Evolutionary conservation across 2,113 vertebrate genomes (phyloP).

Genomic region (Zingel zingel): DNA sequence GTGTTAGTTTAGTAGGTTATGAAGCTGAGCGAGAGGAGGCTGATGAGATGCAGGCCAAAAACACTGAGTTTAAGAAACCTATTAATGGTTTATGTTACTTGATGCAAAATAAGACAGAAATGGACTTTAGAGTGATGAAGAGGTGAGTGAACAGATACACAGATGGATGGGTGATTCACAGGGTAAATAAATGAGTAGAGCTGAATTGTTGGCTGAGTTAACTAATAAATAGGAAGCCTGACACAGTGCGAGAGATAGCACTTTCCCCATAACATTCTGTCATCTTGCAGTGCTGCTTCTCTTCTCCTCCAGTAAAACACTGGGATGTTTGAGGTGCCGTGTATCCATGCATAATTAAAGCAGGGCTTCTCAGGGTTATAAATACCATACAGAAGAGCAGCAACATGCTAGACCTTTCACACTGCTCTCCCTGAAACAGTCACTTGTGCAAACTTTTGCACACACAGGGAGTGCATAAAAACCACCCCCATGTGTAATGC

Average conservation of each 20-base stretch:
- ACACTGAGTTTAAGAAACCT: slow-evolving; percentile 24
- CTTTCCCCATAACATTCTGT: slow-evolving; percentile 26
- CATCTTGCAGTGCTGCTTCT: slow-evolving; percentile 45
- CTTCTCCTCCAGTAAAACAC: slow-evolving; percentile 65
- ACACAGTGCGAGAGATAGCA: slow-evolving; percentile 26
- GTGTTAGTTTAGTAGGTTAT: slow-evolving; percentile 56
- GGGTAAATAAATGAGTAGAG: slow-evolving; percentile 57
- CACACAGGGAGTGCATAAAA: neutral
- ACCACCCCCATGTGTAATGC: neutral
- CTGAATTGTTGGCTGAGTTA: slow-evolving; percentile 56
- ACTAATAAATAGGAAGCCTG: slow-evolving; percentile 37
- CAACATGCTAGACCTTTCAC: slow-evolving; percentile 47
- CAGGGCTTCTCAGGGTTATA: slow-evolving; percentile 73
- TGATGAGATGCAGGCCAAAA: slow-evolving; percentile 28
- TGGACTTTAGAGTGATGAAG: slow-evolving; percentile 17
- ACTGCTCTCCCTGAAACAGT: slow-evolving; percentile 39
- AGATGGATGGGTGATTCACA: slow-evolving; percentile 17
- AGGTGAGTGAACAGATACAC: slow-evolving; percentile 7
- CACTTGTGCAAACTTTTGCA: slow-evolving; percentile 25
- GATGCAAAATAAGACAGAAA: slow-evolving; percentile 21
- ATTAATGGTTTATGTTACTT: slow-evolving; percentile 32
- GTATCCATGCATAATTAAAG: slow-evolving; percentile 79
- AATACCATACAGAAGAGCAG: slow-evolving; percentile 71
- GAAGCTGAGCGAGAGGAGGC: slow-evolving; percentile 36
- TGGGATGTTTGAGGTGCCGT: slow-evolving; percentile 77